Percentiles rank a stretch among this genome's conserved stretches.
Conservation (phyloP, 2,113 vertebrate species). For the Varanus komodoensis region DNA sequence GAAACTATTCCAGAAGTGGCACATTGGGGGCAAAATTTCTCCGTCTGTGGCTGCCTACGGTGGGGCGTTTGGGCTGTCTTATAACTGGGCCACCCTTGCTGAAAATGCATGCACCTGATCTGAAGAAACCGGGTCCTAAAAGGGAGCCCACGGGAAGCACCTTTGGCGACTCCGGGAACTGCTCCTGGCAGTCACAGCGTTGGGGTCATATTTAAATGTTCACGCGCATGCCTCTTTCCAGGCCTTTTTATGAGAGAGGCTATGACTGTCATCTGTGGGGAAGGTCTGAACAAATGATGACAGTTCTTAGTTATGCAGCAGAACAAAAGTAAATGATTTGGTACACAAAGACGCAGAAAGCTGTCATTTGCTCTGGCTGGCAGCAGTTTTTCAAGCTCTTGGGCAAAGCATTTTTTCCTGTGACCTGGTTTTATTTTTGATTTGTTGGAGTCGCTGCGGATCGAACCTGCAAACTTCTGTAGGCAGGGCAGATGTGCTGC, state of each 20-base stretch:
- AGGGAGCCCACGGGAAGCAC: background rate
- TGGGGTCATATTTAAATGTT: too few relatives aligned
- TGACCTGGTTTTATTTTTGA: background rate
- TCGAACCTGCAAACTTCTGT: background rate
- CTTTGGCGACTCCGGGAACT: too few relatives aligned
- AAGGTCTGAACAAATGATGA: background rate
- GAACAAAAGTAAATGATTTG: background rate
- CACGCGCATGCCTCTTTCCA: background rate
- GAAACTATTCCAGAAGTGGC: background rate
- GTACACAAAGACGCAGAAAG: background rate
- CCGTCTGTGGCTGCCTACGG: background rate
- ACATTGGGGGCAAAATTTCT: background rate
- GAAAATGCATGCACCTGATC: too few relatives aligned
- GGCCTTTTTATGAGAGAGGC: background rate
- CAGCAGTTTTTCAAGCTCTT: background rate
- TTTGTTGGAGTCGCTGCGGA: background rate
- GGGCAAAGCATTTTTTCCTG: background rate
- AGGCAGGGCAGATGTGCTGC: background rate
- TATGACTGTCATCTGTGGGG: background rate
- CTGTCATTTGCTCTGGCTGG: background rate
- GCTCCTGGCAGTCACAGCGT: background rate
- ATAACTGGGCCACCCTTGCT: background rate
- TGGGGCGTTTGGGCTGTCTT: background rate
- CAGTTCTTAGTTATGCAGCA: background rate
- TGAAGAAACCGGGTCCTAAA: too few relatives aligned